A percentile compares a stretch with the other conserved stretches of the same genome.
Evolutionary conservation across 1,140 invertebrate genomes (phyloP).

Genomic region (Luehdorfia chinensis): DNA sequence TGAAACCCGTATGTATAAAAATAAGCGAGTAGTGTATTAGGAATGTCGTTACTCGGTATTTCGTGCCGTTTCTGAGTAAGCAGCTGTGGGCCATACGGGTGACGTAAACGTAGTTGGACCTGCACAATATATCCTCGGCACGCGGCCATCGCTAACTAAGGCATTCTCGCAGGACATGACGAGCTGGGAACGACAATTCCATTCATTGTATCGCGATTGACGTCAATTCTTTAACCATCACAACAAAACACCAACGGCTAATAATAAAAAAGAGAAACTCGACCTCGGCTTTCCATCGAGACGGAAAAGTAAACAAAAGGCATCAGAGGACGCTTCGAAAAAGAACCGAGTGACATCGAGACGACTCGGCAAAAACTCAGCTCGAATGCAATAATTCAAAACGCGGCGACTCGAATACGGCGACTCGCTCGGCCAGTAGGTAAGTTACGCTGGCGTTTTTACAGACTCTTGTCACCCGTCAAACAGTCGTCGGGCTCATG

Average conservation of each 20-base stretch:
- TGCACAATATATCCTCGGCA: constrained; percentile 3
- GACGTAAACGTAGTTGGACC: constrained; percentile 18
- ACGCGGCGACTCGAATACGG: constrained; percentile 32
- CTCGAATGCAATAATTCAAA: constrained; percentile 58
- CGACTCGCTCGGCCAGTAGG: constrained; percentile 35
- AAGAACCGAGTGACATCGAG: constrained; percentile 32
- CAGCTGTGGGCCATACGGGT: constrained; percentile 13
- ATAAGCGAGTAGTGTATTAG: neutral
- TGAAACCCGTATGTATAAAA: constrained; percentile 1
- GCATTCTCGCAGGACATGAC: constrained; percentile 5
- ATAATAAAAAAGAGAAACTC: constrained; percentile 12
- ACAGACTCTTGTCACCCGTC: constrained; percentile 65
- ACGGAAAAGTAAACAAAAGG: constrained; percentile 50
- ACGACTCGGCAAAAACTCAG: constrained; percentile 42
- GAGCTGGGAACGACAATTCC: constrained; percentile 24
- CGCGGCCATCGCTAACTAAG: constrained; percentile 1
- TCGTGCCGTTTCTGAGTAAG: constrained; percentile 6
- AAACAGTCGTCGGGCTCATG: constrained; percentile 60
- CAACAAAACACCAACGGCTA: constrained; percentile 20
- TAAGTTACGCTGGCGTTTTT: constrained; percentile 64
- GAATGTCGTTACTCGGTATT: constrained; percentile 11
- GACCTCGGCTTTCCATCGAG: too few species aligned
- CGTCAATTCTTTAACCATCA: constrained; percentile 20
- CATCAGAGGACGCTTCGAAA: constrained; percentile 30
- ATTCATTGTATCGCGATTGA: constrained; percentile 26